Evolutionary conservation across 2,888 invertebrate genomes (phyloP).

Genomic region (Drosophila anomalipes): DNA sequence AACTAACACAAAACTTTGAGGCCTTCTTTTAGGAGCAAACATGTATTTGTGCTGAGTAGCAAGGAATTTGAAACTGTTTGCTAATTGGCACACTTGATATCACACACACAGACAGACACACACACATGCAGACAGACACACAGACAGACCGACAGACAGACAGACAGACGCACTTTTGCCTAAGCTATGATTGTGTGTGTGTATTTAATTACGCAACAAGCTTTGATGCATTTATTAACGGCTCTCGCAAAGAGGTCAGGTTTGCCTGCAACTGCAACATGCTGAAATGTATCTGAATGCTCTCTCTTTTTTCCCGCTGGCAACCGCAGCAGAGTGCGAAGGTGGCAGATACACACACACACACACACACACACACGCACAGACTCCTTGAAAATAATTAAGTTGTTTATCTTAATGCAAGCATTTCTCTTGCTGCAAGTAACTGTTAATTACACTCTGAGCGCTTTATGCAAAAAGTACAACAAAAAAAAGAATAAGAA

Average conservation of each 20-base stretch:
- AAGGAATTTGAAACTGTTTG: neutral
- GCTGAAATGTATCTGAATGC: constrained; percentile 18
- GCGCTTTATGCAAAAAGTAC: constrained; percentile 51
- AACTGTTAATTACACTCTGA: constrained; percentile 71
- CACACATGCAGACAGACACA: too few species aligned
- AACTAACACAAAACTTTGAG: neutral
- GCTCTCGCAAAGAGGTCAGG: constrained; percentile 15
- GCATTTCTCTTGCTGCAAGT: constrained; percentile 69
- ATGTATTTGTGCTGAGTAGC: neutral
- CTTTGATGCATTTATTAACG: constrained; percentile 54
- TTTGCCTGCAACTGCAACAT: constrained; percentile 36
- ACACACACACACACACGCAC: constrained; percentile 20
- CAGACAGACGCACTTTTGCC: neutral
- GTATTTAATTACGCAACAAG: constrained; percentile 60
- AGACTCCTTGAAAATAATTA: constrained; percentile 66
- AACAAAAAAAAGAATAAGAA: constrained; percentile 4
- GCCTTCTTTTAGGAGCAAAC: neutral
- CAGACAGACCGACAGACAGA: constrained; percentile 3
- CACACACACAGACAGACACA: neutral
- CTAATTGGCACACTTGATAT: neutral
- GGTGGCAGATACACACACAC: constrained; percentile 1
- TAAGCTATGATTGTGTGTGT: constrained; percentile 9
- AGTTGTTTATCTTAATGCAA: constrained; percentile 79
- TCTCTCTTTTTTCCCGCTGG: constrained; percentile 6
- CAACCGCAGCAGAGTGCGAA: constrained; percentile 51